phyloP scores from a whole-genome alignment of 2,797 vertebrate genomes.

The Enteromius afrohamiltoni region DNA sequence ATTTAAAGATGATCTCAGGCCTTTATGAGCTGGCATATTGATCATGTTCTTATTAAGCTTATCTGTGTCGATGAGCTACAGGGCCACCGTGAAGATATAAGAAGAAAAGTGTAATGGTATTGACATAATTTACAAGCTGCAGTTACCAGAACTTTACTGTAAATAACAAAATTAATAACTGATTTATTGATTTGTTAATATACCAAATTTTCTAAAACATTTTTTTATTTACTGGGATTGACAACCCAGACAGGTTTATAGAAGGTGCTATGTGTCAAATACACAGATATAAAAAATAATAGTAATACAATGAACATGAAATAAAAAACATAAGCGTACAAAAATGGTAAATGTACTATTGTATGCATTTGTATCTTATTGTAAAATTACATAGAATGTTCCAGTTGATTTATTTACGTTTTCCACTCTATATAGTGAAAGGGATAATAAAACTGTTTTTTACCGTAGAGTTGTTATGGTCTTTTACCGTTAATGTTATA shows the following conservation, averaged over 20 bases:
- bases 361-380: not conserved
- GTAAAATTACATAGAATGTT: not conserved
- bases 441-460: not conserved
- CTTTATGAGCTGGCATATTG: not conserved
- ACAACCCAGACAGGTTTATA: not conserved
- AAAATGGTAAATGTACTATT: not conserved
- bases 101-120: not conserved
- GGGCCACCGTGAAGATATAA: not conserved
- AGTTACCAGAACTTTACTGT: no score
- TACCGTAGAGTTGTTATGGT: not conserved
- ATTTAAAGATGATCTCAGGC: constrained; percentile 1
- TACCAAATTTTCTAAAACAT: no score
- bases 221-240: no score
- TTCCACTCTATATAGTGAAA: not conserved
- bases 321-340: no score
- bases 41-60: not conserved
- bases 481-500: not conserved
- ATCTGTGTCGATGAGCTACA: not conserved
- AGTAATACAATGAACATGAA: not conserved
- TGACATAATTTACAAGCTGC: not conserved
- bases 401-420: not conserved
- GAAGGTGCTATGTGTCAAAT: not conserved
- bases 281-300: not conserved
- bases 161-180: no score
- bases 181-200: no score